A percentile compares a stretch with the other conserved stretches of the same genome.
phyloP scores from a whole-genome alignment of 2,113 vertebrate species.

The Lynx canadensis region DNA sequence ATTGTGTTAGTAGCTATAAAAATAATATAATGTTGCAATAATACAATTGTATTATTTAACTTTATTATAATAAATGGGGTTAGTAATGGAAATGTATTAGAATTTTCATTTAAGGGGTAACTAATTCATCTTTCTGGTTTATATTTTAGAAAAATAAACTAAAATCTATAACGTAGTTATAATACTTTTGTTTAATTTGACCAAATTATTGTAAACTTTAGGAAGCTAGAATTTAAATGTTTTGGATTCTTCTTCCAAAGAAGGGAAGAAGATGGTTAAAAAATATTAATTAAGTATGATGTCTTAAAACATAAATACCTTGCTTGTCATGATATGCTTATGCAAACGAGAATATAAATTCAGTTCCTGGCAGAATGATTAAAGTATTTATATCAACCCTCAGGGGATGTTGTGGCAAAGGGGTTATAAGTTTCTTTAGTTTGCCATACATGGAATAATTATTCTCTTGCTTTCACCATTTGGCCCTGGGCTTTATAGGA shows the following conservation, averaged over 20 bases:
- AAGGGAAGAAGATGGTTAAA: neutral
- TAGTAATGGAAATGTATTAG: neutral
- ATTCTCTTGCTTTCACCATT: neutral
- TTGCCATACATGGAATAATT: conserved; percentile 49
- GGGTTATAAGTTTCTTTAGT: neutral
- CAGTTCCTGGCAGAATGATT: conserved; percentile 57
- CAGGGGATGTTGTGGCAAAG: neutral
- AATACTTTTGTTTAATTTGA: neutral
- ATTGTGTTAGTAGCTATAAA: neutral
- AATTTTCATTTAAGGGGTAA: neutral
- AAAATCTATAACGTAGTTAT: neutral
- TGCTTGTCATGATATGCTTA: conserved; percentile 50
- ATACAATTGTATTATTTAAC: neutral
- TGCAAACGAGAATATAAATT: conserved; percentile 47
- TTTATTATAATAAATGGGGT: neutral
- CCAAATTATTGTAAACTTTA: conserved; percentile 32
- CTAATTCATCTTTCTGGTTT: conserved; percentile 3
- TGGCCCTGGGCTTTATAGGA: neutral
- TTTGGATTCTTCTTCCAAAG: conserved; percentile 50
- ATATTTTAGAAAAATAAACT: conserved; percentile 7
- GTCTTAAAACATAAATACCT: conserved; percentile 7
- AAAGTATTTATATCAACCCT: conserved; percentile 50
- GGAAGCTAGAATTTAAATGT: neutral
- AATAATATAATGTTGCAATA: neutral
- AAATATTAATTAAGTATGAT: conserved; percentile 52